Percentiles rank a stretch among this genome's conserved stretches.
Conservation (phyloP, 2,888 invertebrate genomes). For the Linhomoeus sp. region DNA sequence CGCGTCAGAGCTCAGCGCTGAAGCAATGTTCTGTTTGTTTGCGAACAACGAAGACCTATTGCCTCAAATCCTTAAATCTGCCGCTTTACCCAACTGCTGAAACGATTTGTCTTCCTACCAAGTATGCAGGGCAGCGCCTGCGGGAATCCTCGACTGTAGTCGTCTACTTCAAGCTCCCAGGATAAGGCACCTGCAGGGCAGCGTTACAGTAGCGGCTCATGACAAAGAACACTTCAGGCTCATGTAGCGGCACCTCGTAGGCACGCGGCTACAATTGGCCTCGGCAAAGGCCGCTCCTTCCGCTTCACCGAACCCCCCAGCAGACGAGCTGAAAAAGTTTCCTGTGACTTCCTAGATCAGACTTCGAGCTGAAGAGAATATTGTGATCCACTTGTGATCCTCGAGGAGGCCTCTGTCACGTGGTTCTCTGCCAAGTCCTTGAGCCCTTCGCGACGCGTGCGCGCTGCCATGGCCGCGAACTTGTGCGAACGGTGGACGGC, state of each 20-base stretch:
- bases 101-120: no score
- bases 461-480: constrained; percentile 85
- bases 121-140: constrained; percentile 35
- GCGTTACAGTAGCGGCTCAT: no score
- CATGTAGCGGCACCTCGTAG: constrained; percentile 31
- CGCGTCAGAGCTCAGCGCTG: constrained; percentile 55
- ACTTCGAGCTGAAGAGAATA: no score
- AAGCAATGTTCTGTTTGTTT: no score
- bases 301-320: constrained; percentile 23
- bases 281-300: constrained; percentile 52
- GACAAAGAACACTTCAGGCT: no score
- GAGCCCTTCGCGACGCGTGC: constrained; percentile 81
- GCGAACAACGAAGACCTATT: no score
- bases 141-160: constrained; percentile 20
- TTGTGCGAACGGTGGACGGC: constrained; percentile 87
- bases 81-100: no score
- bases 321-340: no score
- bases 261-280: constrained; percentile 49
- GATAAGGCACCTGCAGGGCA: constrained; percentile 67
- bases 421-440: constrained; percentile 73
- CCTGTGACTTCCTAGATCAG: no score
- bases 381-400: neutral
- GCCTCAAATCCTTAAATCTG: no score
- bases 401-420: constrained; percentile 7
- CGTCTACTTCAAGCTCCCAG: constrained; percentile 56